A percentile compares a stretch with the other conserved stretches of the same genome.
Conservation (phyloP, 2,888 invertebrate genomes). For the Rambutsinella grinnellia region DNA sequence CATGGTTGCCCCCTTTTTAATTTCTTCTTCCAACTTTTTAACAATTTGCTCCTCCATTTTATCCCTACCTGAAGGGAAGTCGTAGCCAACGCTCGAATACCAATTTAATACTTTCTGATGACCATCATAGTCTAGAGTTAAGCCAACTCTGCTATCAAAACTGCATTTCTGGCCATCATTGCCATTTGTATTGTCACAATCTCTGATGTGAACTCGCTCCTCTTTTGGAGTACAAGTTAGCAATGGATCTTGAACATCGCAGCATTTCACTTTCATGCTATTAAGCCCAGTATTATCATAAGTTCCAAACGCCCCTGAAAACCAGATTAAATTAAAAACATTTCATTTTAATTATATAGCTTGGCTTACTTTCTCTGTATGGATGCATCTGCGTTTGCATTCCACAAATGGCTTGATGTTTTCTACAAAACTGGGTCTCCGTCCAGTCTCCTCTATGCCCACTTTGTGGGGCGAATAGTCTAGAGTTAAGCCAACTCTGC, state of each 20-base stretch:
- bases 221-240: constrained; percentile 28
- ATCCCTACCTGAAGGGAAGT: not conserved
- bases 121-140: not conserved
- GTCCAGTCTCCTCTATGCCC: constrained; percentile 58
- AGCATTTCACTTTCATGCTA: constrained; percentile 35
- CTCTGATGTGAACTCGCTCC: constrained; percentile 1
- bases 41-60: constrained; percentile 12
- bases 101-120: constrained; percentile 15
- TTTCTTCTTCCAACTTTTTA: not conserved
- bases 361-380: constrained; percentile 40
- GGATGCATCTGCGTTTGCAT: constrained; percentile 56
- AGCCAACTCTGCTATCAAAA: constrained; percentile 11
- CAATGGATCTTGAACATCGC: constrained; percentile 27
- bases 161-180: constrained; percentile 25
- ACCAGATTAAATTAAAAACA: too few species aligned
- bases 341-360: too few species aligned
- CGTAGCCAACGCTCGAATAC: constrained; percentile 33
- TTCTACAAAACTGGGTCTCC: too few species aligned
- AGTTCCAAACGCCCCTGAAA: not conserved
- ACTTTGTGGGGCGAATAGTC: constrained; percentile 36
- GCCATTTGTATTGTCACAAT: constrained; percentile 23
- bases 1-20: not conserved
- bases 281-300: constrained; percentile 43
- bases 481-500: constrained; percentile 18
- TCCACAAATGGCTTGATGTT: constrained; percentile 53